Conservation (phyloP, 2,888 invertebrate species). For the Agrochola lychnidis region DNA sequence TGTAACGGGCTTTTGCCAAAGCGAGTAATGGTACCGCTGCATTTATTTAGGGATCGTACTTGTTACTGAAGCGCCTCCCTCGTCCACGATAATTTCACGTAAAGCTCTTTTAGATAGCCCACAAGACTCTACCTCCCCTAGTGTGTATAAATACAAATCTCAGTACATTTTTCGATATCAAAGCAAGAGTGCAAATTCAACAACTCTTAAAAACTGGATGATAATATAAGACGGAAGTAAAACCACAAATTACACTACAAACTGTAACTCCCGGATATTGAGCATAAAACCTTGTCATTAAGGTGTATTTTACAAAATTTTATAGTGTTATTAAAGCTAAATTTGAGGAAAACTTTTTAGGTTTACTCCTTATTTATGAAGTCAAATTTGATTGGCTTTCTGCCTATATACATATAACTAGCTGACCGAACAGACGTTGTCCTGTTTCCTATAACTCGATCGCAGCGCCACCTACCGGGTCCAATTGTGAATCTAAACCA, state of each 20-base stretch:
- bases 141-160: not conserved
- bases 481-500: too few species aligned
- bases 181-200: slow-evolving; percentile 10
- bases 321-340: not conserved
- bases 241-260: slow-evolving; percentile 36
- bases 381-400: not conserved
- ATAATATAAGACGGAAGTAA: slow-evolving; percentile 21
- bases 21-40: not conserved
- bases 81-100: not conserved
- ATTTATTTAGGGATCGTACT: too few species aligned
- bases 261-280: slow-evolving; percentile 19
- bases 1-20: not conserved
- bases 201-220: not conserved
- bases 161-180: not conserved
- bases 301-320: slow-evolving; percentile 26
- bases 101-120: not conserved
- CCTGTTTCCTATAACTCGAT: too few species aligned
- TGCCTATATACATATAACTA: too few species aligned
- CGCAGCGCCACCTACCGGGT: too few species aligned
- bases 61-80: not conserved
- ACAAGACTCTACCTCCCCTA: not conserved
- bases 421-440: too few species aligned
- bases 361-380: not conserved
- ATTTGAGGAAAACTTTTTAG: slow-evolving; percentile 1
- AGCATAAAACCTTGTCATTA: slow-evolving; percentile 17